Percentiles rank a stretch among this genome's conserved stretches.
Evolutionary conservation across 1,140 invertebrate species (phyloP).

Genomic region (Eumeta japonica): DNA sequence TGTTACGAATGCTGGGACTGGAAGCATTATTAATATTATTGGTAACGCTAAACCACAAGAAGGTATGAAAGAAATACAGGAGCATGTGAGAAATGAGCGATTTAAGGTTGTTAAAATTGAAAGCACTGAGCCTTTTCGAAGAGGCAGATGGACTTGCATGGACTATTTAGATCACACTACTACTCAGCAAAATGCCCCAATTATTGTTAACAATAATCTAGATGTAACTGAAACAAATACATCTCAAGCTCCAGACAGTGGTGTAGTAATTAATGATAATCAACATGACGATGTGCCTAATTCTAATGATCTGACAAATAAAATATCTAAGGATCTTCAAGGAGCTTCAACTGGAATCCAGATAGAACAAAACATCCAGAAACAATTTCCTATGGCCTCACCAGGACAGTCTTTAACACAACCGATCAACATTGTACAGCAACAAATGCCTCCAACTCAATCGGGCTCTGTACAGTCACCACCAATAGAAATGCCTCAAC

Average conservation of each 20-base stretch:
- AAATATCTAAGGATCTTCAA: conserved; percentile 46
- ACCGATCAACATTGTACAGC: conserved; percentile 50
- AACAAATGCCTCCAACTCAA: conserved; percentile 48
- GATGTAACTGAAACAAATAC: conserved; percentile 40
- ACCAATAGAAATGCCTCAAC: conserved; percentile 51
- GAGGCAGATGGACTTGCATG: conserved; percentile 93
- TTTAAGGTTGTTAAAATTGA: conserved; percentile 97
- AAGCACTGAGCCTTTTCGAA: conserved; percentile 89
- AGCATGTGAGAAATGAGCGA: conserved; percentile 75
- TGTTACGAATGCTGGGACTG: conserved; percentile 62
- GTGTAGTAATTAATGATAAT: conserved; percentile 52
- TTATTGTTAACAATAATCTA: conserved; percentile 50
- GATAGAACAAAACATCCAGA: conserved; percentile 45
- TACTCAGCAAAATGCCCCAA: conserved; percentile 57
- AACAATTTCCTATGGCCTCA: conserved; percentile 54
- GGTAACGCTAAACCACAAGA: conserved; percentile 62
- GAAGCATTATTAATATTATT: conserved; percentile 65
- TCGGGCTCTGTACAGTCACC: conserved; percentile 53
- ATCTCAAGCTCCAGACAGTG: conserved; percentile 49
- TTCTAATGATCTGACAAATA: conserved; percentile 43
- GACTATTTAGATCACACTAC: conserved; percentile 89
- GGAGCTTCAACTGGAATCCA: conserved; percentile 43
- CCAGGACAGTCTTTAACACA: conserved; percentile 54
- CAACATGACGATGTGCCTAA: conserved; percentile 44
- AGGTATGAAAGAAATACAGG: conserved; percentile 70